Conservation (phyloP, 2,113 vertebrate genomes). For the Nannobrachium achirus region DNA sequence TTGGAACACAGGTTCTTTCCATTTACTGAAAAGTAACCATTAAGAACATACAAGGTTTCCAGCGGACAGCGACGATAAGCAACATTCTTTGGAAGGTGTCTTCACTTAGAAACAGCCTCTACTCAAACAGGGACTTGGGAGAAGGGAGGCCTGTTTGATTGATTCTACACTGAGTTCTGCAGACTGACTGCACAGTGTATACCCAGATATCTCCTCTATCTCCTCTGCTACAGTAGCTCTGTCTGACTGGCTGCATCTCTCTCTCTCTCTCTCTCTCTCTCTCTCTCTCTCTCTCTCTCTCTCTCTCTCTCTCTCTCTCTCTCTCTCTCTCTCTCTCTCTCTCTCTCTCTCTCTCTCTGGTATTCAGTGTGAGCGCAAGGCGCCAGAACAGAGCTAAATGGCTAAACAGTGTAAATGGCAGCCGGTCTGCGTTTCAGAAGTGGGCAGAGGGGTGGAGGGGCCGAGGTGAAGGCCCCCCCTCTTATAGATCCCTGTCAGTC, state of each 20-base stretch:
- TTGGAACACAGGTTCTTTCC: no score
- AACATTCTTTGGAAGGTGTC: slow-evolving; percentile 25
- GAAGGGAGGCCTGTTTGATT: slow-evolving; percentile 42
- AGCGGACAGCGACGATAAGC: neutral
- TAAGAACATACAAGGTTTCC: no score
- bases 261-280: slow-evolving; percentile 35
- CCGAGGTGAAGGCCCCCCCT: slow-evolving; percentile 64
- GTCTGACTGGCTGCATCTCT: slow-evolving; percentile 33
- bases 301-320: slow-evolving; percentile 29
- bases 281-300: slow-evolving; percentile 41
- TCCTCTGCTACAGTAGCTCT: slow-evolving; percentile 17
- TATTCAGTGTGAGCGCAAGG: slow-evolving; percentile 67
- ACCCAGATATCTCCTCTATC: slow-evolving; percentile 46
- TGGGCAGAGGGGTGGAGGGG: slow-evolving; percentile 57
- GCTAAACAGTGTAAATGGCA: slow-evolving; percentile 71
- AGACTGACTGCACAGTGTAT: slow-evolving; percentile 53
- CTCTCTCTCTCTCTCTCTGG: slow-evolving; percentile 39
- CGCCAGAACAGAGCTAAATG: slow-evolving; percentile 52
- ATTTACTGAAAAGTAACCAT: no score
- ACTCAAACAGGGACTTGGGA: slow-evolving; percentile 31
- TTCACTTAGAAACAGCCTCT: slow-evolving; percentile 55
- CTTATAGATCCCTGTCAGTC: slow-evolving; percentile 81
- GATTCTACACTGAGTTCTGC: slow-evolving; percentile 60
- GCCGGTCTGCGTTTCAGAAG: slow-evolving; percentile 57
- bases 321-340: slow-evolving; percentile 29